A percentile compares a stretch with the other conserved stretches of the same genome.
These are phyloP conservation scores for Perca flavescens DNA, from an alignment of 2,113 vertebrate genomes.

Conservation along the genomic window DNA sequence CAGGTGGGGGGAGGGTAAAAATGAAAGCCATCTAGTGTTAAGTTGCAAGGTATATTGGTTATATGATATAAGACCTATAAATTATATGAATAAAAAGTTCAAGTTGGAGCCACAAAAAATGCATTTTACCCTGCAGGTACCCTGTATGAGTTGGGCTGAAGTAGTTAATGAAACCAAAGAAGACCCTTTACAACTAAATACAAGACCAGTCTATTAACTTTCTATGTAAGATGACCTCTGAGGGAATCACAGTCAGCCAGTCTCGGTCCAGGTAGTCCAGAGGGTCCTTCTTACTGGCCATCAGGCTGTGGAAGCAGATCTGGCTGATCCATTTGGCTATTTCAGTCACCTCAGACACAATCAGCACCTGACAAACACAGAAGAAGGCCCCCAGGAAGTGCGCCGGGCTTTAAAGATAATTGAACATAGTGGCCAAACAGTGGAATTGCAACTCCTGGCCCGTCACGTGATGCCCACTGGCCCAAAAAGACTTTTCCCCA, in stretches of 20 bases:
- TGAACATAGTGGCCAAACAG: too few relatives aligned
- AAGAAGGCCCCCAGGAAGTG: too few relatives aligned
- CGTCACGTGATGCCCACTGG: too few relatives aligned
- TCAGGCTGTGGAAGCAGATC: slow-evolving; percentile 88
- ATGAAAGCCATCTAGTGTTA: not conserved
- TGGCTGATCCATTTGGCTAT: slow-evolving; percentile 86
- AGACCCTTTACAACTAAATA: not conserved
- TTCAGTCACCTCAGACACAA: slow-evolving; percentile 85
- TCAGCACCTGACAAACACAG: slow-evolving; percentile 84
- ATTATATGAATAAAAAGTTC: not conserved
- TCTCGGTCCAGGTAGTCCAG: slow-evolving; percentile 88
- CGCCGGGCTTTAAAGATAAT: too few relatives aligned
- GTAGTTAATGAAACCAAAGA: not conserved
- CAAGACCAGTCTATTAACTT: not conserved
- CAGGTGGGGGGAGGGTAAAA: not conserved
- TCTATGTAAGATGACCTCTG: slow-evolving; percentile 83
- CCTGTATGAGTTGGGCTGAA: not conserved
- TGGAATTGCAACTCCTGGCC: too few relatives aligned
- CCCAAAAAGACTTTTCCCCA: too few relatives aligned
- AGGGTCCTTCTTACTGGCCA: slow-evolving; percentile 82
- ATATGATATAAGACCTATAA: not conserved
- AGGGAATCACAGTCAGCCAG: slow-evolving; percentile 88
- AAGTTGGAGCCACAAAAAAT: not conserved
- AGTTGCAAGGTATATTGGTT: not conserved
- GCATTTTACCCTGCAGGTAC: not conserved